Percentiles rank a stretch among this genome's conserved stretches.
Conservation (phyloP, 2,888 invertebrate species). For the Yponomeuta malinellus region DNA sequence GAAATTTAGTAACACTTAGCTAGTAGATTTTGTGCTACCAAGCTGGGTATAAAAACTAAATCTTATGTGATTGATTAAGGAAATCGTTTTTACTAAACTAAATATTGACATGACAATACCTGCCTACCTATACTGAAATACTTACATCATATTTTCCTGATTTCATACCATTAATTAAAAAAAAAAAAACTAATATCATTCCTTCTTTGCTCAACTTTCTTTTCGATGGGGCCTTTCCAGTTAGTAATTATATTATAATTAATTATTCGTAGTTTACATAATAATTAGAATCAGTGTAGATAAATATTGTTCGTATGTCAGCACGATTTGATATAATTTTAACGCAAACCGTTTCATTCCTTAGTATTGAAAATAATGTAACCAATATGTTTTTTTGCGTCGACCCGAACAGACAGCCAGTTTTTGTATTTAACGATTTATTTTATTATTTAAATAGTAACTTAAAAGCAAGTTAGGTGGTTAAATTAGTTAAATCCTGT, state of each 20-base stretch:
- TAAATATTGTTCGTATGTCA: conserved; percentile 23
- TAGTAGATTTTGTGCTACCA: not conserved
- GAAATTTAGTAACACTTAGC: not conserved
- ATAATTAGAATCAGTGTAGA: conserved; percentile 5
- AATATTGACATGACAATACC: not conserved
- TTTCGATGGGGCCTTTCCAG: not conserved
- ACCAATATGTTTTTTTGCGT: conserved; percentile 24
- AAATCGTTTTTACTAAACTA: not conserved
- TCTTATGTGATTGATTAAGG: not conserved
- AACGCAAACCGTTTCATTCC: conserved; percentile 21
- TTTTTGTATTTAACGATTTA: conserved; percentile 32
- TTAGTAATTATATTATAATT: not conserved
- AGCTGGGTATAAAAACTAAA: not conserved
- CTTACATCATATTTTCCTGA: not conserved
- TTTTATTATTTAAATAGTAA: conserved; percentile 24
- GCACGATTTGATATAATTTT: conserved; percentile 22
- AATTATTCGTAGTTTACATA: not conserved
- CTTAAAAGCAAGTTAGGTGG: not conserved
- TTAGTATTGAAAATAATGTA: conserved; percentile 38
- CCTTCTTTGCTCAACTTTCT: conserved; percentile 7
- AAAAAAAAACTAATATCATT: not conserved
- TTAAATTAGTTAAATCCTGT: not conserved
- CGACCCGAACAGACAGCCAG: conserved; percentile 61
- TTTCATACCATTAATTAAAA: not conserved
- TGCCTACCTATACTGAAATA: not conserved